Percentiles rank a stretch among this genome's conserved stretches.
Evolutionary conservation across 2,888 invertebrate genomes (phyloP).

Genomic region (Lymantria dispar): DNA sequence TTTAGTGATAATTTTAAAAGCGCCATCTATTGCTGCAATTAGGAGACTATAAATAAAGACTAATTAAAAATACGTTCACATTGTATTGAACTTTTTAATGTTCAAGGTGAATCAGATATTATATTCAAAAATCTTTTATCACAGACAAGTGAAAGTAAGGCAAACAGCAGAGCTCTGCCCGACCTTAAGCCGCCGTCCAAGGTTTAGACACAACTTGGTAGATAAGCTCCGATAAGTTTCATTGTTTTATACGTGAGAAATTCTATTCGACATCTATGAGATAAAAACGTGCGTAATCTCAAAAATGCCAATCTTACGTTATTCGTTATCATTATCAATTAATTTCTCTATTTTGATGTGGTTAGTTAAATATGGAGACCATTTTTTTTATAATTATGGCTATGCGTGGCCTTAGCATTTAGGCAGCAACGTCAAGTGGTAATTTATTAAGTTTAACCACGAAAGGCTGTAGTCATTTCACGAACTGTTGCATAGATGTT

Average conservation of each 20-base stretch:
- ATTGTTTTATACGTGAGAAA: not conserved
- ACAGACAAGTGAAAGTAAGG: slow-evolving; percentile 5
- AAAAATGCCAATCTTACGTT: too few relatives aligned
- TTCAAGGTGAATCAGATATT: not conserved
- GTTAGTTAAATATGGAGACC: too few relatives aligned
- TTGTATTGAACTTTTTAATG: not conserved
- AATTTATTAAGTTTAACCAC: too few relatives aligned
- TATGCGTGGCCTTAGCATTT: too few relatives aligned
- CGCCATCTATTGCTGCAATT: not conserved
- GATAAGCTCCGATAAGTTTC: not conserved
- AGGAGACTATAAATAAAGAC: not conserved
- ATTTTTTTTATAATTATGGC: too few relatives aligned
- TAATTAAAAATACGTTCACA: not conserved
- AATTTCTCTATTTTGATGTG: too few relatives aligned
- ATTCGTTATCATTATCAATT: too few relatives aligned
- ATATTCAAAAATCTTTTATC: not conserved
- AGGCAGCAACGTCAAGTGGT: too few relatives aligned
- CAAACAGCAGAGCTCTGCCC: not conserved
- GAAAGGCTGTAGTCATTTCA: too few relatives aligned
- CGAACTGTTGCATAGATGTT: too few relatives aligned
- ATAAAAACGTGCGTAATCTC: too few relatives aligned
- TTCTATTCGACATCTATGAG: too few relatives aligned
- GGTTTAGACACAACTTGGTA: not conserved
- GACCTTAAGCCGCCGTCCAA: slow-evolving; percentile 7
- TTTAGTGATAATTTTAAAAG: not conserved